Evolutionary conservation across 2,113 vertebrate genomes (phyloP).

Genomic region (Psophia crepitans): DNA sequence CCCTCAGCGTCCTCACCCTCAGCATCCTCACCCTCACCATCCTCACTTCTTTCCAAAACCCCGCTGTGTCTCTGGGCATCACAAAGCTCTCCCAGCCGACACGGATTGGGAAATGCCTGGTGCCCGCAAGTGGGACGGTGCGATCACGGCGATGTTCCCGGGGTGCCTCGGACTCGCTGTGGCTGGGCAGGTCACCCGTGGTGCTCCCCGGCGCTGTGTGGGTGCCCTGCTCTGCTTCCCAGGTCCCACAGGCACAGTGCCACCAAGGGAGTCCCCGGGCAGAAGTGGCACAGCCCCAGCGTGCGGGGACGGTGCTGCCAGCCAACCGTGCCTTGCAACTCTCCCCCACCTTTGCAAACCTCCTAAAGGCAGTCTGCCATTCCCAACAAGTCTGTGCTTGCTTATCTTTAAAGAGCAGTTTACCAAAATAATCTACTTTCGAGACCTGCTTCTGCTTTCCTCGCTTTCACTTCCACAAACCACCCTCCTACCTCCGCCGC

Average conservation of each 20-base stretch:
- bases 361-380: neutral
- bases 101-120: neutral
- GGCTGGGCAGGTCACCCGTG: neutral
- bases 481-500: neutral
- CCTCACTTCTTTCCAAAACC: neutral
- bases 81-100: neutral
- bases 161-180: accelerated
- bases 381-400: neutral
- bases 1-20: neutral
- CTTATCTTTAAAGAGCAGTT: neutral
- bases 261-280: neutral
- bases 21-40: neutral
- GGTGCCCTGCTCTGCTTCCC: neutral
- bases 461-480: neutral
- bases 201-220: accelerated
- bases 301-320: accelerated
- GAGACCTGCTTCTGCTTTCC: neutral
- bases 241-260: accelerated
- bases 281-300: neutral
- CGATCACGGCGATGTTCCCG: neutral
- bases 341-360: neutral
- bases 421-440: neutral
- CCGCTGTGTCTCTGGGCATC: accelerated
- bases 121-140: accelerated
- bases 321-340: neutral